Conservation (phyloP, 2,113 vertebrate genomes). For the Columba livia region DNA sequence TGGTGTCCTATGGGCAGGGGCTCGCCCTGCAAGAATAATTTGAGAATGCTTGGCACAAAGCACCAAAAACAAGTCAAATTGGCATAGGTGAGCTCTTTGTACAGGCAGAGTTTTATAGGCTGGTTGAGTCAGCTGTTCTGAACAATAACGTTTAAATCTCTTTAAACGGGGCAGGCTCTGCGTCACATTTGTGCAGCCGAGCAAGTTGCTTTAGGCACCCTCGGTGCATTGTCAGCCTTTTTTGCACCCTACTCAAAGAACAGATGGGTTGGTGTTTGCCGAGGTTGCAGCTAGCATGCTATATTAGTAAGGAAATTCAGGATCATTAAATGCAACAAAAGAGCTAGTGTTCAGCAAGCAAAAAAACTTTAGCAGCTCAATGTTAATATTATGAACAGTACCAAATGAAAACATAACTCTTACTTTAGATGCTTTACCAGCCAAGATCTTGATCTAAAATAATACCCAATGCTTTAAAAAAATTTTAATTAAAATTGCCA, state of each 20-base stretch:
- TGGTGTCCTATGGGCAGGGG: not conserved
- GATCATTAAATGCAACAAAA: conserved; percentile 44
- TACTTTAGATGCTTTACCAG: conserved; percentile 19
- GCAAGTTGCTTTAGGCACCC: conserved; percentile 16
- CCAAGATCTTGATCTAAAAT: conserved; percentile 42
- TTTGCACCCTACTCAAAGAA: conserved; percentile 21
- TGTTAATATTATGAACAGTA: not conserved
- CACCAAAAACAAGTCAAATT: not conserved
- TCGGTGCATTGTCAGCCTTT: conserved; percentile 10
- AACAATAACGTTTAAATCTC: not conserved
- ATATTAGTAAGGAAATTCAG: conserved; percentile 48
- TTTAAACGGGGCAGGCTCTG: not conserved
- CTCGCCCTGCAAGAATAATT: not conserved
- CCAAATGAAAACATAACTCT: conserved; percentile 5
- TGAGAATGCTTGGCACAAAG: not conserved
- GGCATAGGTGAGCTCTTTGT: not conserved
- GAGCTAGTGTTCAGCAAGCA: conserved; percentile 18
- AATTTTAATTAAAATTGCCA: conserved; percentile 29
- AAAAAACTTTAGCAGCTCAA: not conserved
- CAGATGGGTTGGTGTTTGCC: not conserved
- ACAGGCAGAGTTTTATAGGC: not conserved
- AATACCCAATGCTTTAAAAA: conserved; percentile 35
- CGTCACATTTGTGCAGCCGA: not conserved
- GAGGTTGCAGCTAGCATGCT: conserved; percentile 1
- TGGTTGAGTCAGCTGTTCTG: conserved; percentile 54